Evolutionary conservation across 53 echinoderm and acorn worm genomes (phyloP).

Genomic region (Patiria pectinifera): DNA sequence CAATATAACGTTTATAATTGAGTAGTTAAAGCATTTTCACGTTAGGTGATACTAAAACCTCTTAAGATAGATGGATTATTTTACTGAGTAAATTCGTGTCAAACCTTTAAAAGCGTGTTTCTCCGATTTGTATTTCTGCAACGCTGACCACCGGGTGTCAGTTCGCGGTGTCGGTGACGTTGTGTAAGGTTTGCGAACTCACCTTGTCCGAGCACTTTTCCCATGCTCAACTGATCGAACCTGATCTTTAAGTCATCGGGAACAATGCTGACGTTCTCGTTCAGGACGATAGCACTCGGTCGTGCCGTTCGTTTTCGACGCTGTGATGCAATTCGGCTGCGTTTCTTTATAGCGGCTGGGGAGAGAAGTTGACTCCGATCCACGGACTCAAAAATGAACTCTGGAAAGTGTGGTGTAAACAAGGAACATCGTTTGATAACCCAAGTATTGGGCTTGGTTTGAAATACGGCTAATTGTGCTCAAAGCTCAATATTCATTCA

Average conservation of each 20-base stretch:
- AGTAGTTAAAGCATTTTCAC: too few relatives aligned
- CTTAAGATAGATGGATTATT: too few relatives aligned
- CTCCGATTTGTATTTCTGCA: too few relatives aligned
- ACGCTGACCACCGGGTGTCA: too few relatives aligned
- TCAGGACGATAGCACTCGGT: neutral
- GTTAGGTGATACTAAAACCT: too few relatives aligned
- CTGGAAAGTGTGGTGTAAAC: neutral
- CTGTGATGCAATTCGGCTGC: neutral
- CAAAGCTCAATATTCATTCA: too few relatives aligned
- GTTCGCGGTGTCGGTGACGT: too few relatives aligned
- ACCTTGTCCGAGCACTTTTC: conserved; percentile 51
- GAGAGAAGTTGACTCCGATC: neutral
- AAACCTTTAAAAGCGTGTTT: too few relatives aligned
- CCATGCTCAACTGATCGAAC: conserved; percentile 42
- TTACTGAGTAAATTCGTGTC: too few relatives aligned
- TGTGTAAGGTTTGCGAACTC: neutral
- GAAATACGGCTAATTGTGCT: neutral
- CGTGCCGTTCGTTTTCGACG: neutral
- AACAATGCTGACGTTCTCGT: conserved; percentile 30
- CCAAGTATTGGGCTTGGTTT: neutral
- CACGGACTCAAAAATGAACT: neutral
- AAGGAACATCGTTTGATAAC: neutral
- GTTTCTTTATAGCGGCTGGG: neutral
- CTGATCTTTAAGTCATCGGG: conserved; percentile 31
- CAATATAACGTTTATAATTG: too few relatives aligned